These are phyloP conservation scores for Ceryle rudis DNA, from an alignment of 2,797 vertebrate species.

Conservation along the genomic window DNA sequence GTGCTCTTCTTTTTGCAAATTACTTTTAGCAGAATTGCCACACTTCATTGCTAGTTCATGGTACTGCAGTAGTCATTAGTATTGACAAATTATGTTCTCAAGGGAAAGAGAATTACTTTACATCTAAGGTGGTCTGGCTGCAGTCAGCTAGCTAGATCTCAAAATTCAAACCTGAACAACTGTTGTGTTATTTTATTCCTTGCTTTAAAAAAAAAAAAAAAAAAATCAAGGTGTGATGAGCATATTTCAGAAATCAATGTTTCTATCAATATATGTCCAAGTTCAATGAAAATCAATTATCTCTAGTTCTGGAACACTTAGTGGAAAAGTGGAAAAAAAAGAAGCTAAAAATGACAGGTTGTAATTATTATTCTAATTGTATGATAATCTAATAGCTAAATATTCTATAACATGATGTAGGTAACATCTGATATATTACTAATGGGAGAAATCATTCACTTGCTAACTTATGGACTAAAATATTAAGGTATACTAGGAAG, in stretches of 20 bases:
- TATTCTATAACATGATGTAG: background rate
- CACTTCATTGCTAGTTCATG: background rate
- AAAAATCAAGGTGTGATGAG: rapidly evolving
- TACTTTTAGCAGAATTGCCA: background rate
- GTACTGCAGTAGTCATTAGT: background rate
- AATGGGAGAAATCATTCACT: background rate
- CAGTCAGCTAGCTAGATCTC: background rate
- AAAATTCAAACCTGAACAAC: background rate
- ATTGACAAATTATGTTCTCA: background rate
- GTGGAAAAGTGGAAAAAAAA: background rate
- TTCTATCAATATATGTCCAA: background rate
- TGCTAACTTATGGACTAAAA: background rate
- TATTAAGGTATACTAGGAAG: background rate
- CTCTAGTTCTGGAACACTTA: background rate
- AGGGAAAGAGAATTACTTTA: background rate
- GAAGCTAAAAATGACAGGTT: background rate
- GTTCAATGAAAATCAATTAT: background rate
- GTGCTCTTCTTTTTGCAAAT: background rate
- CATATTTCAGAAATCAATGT: background rate
- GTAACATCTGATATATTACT: background rate
- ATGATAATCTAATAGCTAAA: background rate
- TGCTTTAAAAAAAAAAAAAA: background rate
- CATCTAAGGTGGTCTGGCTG: background rate
- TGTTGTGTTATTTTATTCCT: too few species aligned
- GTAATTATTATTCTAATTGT: background rate